A percentile compares a stretch with the other conserved stretches of the same genome.
Conservation (phyloP, 1,140 invertebrate genomes). For the Heliconius melpomene region DNA sequence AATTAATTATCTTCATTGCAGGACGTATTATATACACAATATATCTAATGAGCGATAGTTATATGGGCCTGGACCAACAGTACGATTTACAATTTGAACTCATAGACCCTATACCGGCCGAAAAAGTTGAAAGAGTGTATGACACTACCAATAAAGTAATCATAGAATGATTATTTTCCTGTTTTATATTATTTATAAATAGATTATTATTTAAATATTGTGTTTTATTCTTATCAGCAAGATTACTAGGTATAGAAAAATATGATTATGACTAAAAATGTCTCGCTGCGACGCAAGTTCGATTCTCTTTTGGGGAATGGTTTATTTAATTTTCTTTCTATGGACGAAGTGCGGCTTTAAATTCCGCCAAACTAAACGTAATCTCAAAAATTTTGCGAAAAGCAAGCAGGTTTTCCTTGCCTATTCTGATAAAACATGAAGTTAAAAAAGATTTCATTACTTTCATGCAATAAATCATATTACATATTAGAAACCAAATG, state of each 20-base stretch:
- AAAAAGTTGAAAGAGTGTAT: conserved; percentile 62
- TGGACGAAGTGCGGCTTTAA: too few relatives aligned
- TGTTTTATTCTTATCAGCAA: conserved; percentile 32
- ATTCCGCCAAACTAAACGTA: too few relatives aligned
- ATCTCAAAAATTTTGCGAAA: too few relatives aligned
- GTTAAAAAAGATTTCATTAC: too few relatives aligned
- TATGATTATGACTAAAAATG: neutral
- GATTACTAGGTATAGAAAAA: neutral
- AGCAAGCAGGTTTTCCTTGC: too few relatives aligned
- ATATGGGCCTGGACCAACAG: conserved; percentile 97
- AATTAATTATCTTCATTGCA: conserved; percentile 63
- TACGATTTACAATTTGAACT: conserved; percentile 88
- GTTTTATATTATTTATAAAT: conserved; percentile 39
- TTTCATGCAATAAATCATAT: too few relatives aligned
- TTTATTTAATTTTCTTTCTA: too few relatives aligned
- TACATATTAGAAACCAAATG: neutral
- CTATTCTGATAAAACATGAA: too few relatives aligned
- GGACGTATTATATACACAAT: conserved; percentile 89
- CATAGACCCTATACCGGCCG: conserved; percentile 74
- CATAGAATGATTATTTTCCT: conserved; percentile 51
- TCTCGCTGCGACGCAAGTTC: too few relatives aligned
- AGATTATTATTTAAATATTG: conserved; percentile 52
- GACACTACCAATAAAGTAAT: conserved; percentile 64
- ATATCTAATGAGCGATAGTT: conserved; percentile 96
- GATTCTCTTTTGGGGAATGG: too few relatives aligned